Conservation (phyloP, 92 coral and sea anemone species). For the Ricordea florida region DNA sequence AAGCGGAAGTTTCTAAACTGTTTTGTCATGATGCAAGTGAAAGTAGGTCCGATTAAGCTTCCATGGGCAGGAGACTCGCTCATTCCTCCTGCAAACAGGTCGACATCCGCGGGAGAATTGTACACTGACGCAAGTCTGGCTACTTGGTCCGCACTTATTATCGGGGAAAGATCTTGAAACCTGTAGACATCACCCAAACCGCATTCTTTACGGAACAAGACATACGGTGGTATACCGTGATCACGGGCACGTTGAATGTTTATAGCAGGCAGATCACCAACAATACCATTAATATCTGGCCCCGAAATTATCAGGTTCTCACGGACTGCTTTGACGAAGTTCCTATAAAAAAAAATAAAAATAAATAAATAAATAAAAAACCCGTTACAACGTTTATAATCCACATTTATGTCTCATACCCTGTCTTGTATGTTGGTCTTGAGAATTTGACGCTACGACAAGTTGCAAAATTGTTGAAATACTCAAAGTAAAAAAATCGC, state of each 20-base stretch:
- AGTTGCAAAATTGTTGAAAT: too few relatives aligned
- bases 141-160: not conserved
- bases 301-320: slow-evolving; percentile 35
- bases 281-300: slow-evolving; percentile 25
- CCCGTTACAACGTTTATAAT: not conserved
- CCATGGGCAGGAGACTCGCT: slow-evolving; percentile 7
- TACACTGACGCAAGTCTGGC: slow-evolving; percentile 5
- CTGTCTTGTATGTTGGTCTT: too few relatives aligned
- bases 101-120: not conserved
- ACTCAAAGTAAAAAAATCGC: too few relatives aligned
- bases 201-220: not conserved
- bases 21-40: slow-evolving; percentile 15
- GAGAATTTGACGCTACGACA: too few relatives aligned
- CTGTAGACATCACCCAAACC: not conserved
- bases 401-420: too few relatives aligned
- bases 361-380: not conserved
- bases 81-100: slow-evolving; percentile 42
- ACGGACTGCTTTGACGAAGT: slow-evolving; percentile 39
- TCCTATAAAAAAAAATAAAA: not conserved
- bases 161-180: not conserved
- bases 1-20: slow-evolving; percentile 8
- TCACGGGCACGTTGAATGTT: slow-evolving; percentile 75
- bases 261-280: slow-evolving; percentile 46
- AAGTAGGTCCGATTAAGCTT: slow-evolving; percentile 19
- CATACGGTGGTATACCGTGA: slow-evolving; percentile 65